Percentiles rank a stretch among this genome's conserved stretches.
Evolutionary conservation across 2,888 invertebrate species (phyloP).

Genomic region (Leptopilina syphax): DNA sequence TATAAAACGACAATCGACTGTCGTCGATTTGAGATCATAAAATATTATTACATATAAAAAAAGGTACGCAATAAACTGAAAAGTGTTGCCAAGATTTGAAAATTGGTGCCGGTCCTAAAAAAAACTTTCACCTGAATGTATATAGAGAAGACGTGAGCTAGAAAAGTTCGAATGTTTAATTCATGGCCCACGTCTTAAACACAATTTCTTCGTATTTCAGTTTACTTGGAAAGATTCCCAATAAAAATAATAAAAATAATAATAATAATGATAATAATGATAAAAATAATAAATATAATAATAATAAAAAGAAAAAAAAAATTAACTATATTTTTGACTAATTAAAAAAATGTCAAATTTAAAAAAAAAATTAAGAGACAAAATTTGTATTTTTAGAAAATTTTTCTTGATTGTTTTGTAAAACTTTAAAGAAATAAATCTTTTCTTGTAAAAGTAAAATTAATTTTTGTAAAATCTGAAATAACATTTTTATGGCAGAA

Average conservation of each 20-base stretch:
- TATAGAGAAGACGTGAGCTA: conserved; percentile 57
- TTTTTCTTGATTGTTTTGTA: too few relatives aligned
- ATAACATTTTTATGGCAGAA: too few relatives aligned
- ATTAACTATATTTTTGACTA: too few relatives aligned
- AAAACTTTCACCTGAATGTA: conserved; percentile 67
- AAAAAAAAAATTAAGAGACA: too few relatives aligned
- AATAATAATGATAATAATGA: too few relatives aligned
- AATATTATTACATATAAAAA: conserved; percentile 11
- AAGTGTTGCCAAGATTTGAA: conserved; percentile 46
- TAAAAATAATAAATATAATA: too few relatives aligned
- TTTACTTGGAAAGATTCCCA: conserved; percentile 10
- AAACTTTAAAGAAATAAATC: too few relatives aligned
- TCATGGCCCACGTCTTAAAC: conserved; percentile 68
- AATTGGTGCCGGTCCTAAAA: conserved; percentile 48
- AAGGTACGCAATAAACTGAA: conserved; percentile 4
- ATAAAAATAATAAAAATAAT: background rate
- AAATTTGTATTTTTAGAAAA: too few relatives aligned
- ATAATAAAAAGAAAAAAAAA: too few relatives aligned
- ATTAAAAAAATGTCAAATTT: too few relatives aligned
- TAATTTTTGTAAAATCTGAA: too few relatives aligned
- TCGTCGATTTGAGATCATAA: conserved; percentile 10
- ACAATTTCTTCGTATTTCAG: conserved; percentile 61
- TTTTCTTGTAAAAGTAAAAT: too few relatives aligned
- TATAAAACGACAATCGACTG: background rate
- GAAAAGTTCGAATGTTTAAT: conserved; percentile 71